Evolutionary conservation across 2,113 vertebrate genomes (phyloP), one percentile per base, ranked within the genome.

Genomic region (Onychostruthus taczanowskii): DNA sequence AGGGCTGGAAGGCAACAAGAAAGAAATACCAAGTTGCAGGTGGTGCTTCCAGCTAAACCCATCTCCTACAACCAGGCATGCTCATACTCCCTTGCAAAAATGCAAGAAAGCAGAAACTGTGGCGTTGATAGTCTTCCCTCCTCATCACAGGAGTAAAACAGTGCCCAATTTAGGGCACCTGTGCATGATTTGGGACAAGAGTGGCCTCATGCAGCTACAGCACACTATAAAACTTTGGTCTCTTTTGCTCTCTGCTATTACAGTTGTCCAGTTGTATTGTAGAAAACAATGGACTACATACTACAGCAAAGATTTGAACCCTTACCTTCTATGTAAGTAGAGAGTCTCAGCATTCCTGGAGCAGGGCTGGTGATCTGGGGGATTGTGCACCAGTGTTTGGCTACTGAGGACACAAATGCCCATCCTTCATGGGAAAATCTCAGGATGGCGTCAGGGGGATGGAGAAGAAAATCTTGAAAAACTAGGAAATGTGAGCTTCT

Each of bases 401-500:
- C 66, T 73, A 6, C 33, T 33, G 16, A 74, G 17, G 23, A 58
- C 30, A 84, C 16, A 59, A 61, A 47, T 20, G 11, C 2, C 12
- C 27, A 19, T 8, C 59, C 62, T 88, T 31, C 44, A 35, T 5
- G 6, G 35, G n/a, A 69, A 90, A 80, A 77, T 27, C 41, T 61
- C 10, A 4, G 18, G 4, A 26, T 4, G 1, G 22, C 44, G 14
- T 5, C 19, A 3, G 18, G 15, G 11, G 3, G 35, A 49, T 49
- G 35, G 26, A 76, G 41, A 69, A 35, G n/a, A 80, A 90, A 79
- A 62, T 37, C 21, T 37, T 58, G 41, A 46, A 81, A 81, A 72
- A 84, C 17, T 7, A 73, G 44, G 31, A 87, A 81, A 69, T 0
- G 0, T 1, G 2, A 84, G 8, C 12, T 78, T 76, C 23, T 41